Evolutionary conservation across 2,113 vertebrate species (phyloP).

Genomic region (human (Homo sapiens)): GRCh38 chr5:169471001-169471500

Average conservation of each 20-base stretch:
- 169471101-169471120: slow-evolving; percentile 33
- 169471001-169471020: not conserved
- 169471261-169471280: not conserved
- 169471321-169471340: not conserved
- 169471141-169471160: slow-evolving; percentile 61
- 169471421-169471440: not conserved
- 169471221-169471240: slow-evolving; percentile 70
- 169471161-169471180: slow-evolving; percentile 60
- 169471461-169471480: not conserved
- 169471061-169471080: not conserved
- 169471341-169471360: not conserved
- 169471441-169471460: not conserved
- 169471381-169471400: not conserved
- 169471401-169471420: not conserved
- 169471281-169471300: not conserved
- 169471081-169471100: not conserved
- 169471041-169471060: not conserved
- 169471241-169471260: slow-evolving; percentile 44
- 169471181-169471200: slow-evolving; percentile 19
- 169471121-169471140: slow-evolving; percentile 59
- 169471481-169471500: not conserved
- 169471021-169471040: not conserved
- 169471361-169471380: not conserved
- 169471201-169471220: slow-evolving; percentile 53
- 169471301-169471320: not conserved